A percentile compares a stretch with the other conserved stretches of the same genome.
Evolutionary conservation across 2,113 vertebrate species (phyloP).

Genomic region (Xiphophorus maculatus): DNA sequence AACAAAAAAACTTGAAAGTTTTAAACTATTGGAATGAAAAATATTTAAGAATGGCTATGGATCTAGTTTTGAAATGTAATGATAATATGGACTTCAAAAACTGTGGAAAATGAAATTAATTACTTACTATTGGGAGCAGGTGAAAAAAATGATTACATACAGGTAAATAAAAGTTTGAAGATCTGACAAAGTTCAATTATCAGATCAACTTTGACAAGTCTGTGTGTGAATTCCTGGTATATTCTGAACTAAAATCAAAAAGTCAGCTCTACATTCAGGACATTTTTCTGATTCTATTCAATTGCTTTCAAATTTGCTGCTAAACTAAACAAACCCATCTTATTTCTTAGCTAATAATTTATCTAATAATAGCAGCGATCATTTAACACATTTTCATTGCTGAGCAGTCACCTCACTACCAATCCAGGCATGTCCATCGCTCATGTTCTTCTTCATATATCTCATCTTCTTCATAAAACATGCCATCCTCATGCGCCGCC

Average conservation of each 20-base stretch:
- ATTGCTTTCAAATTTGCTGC: not conserved
- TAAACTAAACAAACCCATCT: slow-evolving; percentile 5
- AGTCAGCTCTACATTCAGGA: too few relatives aligned
- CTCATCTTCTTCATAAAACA: slow-evolving; percentile 79
- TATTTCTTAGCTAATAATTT: not conserved
- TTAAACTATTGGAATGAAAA: not conserved
- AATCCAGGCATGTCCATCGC: slow-evolving; percentile 77
- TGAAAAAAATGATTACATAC: not conserved
- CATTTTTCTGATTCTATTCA: not conserved
- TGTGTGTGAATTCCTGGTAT: not conserved
- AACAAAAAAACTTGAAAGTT: not conserved
- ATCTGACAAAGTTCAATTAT: not conserved
- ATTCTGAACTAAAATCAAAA: too few relatives aligned
- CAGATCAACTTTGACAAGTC: not conserved
- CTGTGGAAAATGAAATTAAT: not conserved
- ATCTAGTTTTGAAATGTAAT: not conserved
- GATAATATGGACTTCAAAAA: not conserved
- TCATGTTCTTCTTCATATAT: slow-evolving; percentile 77
- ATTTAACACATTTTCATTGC: slow-evolving; percentile 43
- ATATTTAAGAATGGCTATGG: not conserved
- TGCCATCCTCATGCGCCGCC: slow-evolving; percentile 74
- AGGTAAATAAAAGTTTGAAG: not conserved
- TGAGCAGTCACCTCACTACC: slow-evolving; percentile 77
- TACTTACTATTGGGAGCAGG: not conserved
- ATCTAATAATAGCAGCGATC: slow-evolving; percentile 7